Percentiles rank a stretch among this genome's conserved stretches.
Conservation (phyloP, 2,113 vertebrate genomes). For the Chitala chitala region DNA sequence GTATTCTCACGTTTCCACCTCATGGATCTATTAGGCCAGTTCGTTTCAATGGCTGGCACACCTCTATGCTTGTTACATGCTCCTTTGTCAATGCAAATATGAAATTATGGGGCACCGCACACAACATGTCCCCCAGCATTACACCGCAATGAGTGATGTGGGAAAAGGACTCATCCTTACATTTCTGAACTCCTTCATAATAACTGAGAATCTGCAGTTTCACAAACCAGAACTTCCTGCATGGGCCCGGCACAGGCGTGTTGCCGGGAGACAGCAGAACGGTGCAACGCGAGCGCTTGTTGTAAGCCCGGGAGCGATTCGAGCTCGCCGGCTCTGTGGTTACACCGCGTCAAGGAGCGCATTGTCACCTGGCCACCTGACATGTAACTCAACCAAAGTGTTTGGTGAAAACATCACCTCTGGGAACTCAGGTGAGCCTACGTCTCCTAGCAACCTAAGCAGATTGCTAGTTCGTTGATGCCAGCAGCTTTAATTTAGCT, state of each 20-base stretch:
- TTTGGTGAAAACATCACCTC: too few species aligned
- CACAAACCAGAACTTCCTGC: conserved; percentile 25
- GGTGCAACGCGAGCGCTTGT: conserved; percentile 45
- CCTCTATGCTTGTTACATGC: neutral
- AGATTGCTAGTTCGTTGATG: too few species aligned
- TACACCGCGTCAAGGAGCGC: too few species aligned
- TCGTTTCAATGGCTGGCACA: neutral
- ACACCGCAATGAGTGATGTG: neutral
- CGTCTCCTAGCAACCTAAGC: too few species aligned
- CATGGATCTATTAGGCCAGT: neutral
- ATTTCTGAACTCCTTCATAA: conserved; percentile 27
- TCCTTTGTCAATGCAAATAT: neutral
- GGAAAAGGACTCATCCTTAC: neutral
- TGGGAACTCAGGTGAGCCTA: too few species aligned
- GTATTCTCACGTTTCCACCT: neutral
- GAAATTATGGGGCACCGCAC: neutral
- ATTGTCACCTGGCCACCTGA: too few species aligned
- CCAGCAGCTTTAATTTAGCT: too few species aligned
- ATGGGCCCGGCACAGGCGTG: conserved; percentile 44
- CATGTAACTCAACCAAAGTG: too few species aligned
- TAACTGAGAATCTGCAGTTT: conserved; percentile 51
- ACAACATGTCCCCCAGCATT: neutral
- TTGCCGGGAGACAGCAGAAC: conserved; percentile 56
- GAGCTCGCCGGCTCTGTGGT: too few species aligned
- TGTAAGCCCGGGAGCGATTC: neutral